Evolutionary conservation across 2,113 vertebrate species (phyloP).

Genomic region (Zosterops pallidus): DNA sequence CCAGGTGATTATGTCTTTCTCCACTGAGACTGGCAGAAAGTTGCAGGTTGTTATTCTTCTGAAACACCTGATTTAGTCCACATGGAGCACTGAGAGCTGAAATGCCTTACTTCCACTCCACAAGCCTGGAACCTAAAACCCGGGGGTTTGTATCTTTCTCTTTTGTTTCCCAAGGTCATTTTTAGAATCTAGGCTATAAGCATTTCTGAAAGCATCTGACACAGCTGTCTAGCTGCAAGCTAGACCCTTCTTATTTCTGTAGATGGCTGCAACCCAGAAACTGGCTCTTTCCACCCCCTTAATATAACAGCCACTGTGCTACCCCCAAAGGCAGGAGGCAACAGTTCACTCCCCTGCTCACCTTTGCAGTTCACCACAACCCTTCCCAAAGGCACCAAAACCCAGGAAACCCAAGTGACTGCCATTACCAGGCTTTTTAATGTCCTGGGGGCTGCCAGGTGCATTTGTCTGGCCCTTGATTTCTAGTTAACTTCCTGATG

Average conservation of each 20-base stretch:
- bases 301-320: background rate
- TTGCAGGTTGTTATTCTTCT: background rate
- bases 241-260: background rate
- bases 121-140: background rate
- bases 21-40: background rate
- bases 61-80: background rate
- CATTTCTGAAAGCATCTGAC: background rate
- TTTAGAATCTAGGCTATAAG: background rate
- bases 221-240: background rate
- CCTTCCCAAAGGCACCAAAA: background rate
- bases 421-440: background rate
- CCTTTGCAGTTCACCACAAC: background rate
- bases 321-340: background rate
- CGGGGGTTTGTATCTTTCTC: background rate
- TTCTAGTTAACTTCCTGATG: background rate
- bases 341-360: accelerated
- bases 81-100: background rate
- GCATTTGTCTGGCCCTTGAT: background rate
- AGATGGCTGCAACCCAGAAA: background rate
- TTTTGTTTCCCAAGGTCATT: background rate
- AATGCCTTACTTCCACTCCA: background rate
- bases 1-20: background rate
- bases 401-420: accelerated
- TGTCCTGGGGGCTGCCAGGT: background rate
- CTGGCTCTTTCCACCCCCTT: background rate